These are phyloP conservation scores for Ecliptopera silaceata DNA, from an alignment of 2,888 invertebrate genomes.

Conservation along the genomic window DNA sequence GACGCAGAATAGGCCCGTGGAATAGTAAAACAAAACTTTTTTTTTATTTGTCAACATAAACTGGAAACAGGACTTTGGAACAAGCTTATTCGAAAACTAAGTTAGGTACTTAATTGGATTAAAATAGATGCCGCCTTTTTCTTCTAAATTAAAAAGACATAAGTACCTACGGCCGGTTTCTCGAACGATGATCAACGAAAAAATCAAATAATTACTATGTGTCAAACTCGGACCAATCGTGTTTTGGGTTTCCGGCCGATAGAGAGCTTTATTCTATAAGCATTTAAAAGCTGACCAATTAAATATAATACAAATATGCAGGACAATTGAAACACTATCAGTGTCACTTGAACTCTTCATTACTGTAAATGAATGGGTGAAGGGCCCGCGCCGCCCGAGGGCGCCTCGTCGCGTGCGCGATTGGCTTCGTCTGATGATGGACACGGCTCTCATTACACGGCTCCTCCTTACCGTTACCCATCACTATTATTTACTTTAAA, in stretches of 20 bases:
- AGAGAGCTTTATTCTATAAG: no score
- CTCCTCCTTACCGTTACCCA: conserved; percentile 5
- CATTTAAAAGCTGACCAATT: not conserved
- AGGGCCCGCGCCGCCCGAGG: conserved; percentile 9
- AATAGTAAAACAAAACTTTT: not conserved
- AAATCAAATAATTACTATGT: no score
- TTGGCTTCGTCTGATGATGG: conserved; percentile 50
- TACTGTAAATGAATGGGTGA: conserved; percentile 14
- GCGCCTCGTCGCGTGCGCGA: conserved; percentile 25
- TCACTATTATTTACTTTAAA: not conserved
- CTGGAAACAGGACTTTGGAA: not conserved
- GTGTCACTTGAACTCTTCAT: conserved; percentile 17
- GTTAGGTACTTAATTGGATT: no score
- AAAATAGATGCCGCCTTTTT: no score
- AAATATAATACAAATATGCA: not conserved
- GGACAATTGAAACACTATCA: conserved; percentile 16
- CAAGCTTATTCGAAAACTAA: no score
- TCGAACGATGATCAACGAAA: no score
- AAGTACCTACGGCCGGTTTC: no score
- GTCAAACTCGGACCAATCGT: no score
- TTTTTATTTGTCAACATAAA: conserved; percentile 1
- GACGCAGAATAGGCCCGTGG: not conserved
- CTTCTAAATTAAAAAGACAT: no score
- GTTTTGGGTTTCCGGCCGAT: no score
- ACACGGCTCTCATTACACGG: conserved; percentile 41